Conservation (phyloP, 1,140 invertebrate genomes). For the Drosophila parabipectinata region DNA sequence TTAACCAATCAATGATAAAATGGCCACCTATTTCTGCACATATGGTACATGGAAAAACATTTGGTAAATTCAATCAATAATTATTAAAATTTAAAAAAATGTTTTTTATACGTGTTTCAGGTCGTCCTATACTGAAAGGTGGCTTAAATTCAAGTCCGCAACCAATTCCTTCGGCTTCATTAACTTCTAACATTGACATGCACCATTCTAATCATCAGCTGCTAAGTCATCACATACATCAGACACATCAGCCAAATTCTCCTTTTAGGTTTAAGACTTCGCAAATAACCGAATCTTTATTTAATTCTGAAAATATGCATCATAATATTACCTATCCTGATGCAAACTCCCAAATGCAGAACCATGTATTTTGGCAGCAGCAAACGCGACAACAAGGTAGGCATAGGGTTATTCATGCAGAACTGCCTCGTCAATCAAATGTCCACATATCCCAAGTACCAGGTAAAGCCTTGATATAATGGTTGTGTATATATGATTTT, state of each 20-base stretch:
- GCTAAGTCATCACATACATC: not conserved
- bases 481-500: not conserved
- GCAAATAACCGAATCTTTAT: constrained; percentile 82
- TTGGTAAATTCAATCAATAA: constrained; percentile 39
- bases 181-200: constrained; percentile 57
- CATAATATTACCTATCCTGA: constrained; percentile 48
- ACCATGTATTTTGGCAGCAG: constrained; percentile 55
- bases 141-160: constrained; percentile 42
- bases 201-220: constrained; percentile 54
- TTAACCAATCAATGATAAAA: constrained; percentile 44
- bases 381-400: constrained; percentile 47
- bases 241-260: constrained; percentile 11
- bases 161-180: constrained; percentile 22
- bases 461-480: constrained; percentile 21
- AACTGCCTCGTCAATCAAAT: constrained; percentile 45
- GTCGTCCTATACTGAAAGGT: constrained; percentile 81
- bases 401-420: constrained; percentile 47
- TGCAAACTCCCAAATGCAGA: constrained; percentile 49
- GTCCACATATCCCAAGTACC: constrained; percentile 13
- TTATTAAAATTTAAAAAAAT: not conserved
- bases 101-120: constrained; percentile 26
- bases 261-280: constrained; percentile 46
- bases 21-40: constrained; percentile 71
- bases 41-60: constrained; percentile 47
- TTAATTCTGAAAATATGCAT: constrained; percentile 60